Evolutionary conservation across 1,140 invertebrate genomes (phyloP), one percentile per base, ranked within the genome.

Genomic region (Harpegnathos saltator): DNA sequence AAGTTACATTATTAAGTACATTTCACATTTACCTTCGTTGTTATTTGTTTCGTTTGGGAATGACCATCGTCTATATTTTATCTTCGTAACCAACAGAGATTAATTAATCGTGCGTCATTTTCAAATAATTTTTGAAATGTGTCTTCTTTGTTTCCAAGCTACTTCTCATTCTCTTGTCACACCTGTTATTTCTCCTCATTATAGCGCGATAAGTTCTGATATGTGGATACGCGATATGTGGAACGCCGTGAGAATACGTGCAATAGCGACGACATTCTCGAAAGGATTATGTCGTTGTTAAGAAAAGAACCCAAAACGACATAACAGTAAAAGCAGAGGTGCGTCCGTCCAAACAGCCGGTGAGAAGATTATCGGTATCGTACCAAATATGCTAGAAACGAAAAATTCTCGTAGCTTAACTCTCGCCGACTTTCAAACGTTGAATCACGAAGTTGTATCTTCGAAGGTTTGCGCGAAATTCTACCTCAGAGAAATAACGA

Each of bases 271-370:
- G 26, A 61, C 52, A 59, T 72, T 75, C 33, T 44, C 48, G n/a
- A 62, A 12, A 58, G 50, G 65, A 19, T 22, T 29, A n/a, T 48
- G 17, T 44, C 24, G 15, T 22, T 58, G 44, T 14, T 5, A 22
- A 66, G 15, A n/a, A n/a, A n/a, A n/a, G n/a, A n/a, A n/a, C 15
- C 24, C 9, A 24, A 50, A 26, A 38, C 3, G 22, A 29, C 50
- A 66, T 44, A 44, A 44, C 38, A 68, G 73, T 54, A 54, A 54
- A 12, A 71, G 54, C 33, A 69, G 74, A 71, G 54, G 22, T 72
- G 5, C 85, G 48, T 89, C 85, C 85, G 87, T 86, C 87, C 78
- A 89, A 88, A 54, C 22, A 29, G 38, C n/a, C 59, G 65, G 50
- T 78, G 22, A 62, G 52, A 66, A 74, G 58, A 83, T 52, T 74